Evolutionary conservation across 2,797 vertebrate species (phyloP), one percentile per base, ranked within the genome.

Genomic region (Sebastes melanostomus): DNA sequence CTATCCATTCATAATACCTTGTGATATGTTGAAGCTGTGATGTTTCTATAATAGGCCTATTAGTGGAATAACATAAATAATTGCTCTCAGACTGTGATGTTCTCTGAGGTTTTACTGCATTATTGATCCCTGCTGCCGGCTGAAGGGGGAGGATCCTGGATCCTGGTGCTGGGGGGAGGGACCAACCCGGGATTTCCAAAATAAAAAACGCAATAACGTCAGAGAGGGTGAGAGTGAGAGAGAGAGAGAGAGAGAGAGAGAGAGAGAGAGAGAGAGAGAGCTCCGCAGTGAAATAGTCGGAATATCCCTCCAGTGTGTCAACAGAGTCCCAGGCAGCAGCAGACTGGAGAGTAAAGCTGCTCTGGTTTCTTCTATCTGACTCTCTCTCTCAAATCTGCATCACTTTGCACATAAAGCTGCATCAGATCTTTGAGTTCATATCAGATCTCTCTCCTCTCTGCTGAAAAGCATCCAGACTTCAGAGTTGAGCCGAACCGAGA

Each of bases 161-260:
- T 81, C 77, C 81, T 55, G 5, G 50, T 12, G 36, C 34, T 52
- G 38, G 82, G 86, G 94, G 89, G 92, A 75, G 94, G 86, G 90
- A 89, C 91, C 84, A 86, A 82, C 81, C 82, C 77, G 89, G 92
- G 92, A 91, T 95, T 94, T 93, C 91, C 93, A 93, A 89, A 86
- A 88, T 80, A 80, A 70, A 78, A 84, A 85, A 87, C 82, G 79
- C 84, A 85, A 58, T 75, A 67, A 90, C 89, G 87, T 89, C 90
- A 91, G 60, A 38, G 30, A 14, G 46, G 16, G 55, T 22, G 62
- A 66, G 66, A 78, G 66, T 60, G 73, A 61, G 54, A 71, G 63
- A 90, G 60, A 71, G 74, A 66, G 46, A 63, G 74, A 65, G 56
- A 24, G 77, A 24, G 66, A 27, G 71, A 20, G 42, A 25, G 59